Evolutionary conservation across 2,888 invertebrate genomes (phyloP), one percentile per base, ranked within the genome.

Genomic region (Meiosimyza platycephala): DNA sequence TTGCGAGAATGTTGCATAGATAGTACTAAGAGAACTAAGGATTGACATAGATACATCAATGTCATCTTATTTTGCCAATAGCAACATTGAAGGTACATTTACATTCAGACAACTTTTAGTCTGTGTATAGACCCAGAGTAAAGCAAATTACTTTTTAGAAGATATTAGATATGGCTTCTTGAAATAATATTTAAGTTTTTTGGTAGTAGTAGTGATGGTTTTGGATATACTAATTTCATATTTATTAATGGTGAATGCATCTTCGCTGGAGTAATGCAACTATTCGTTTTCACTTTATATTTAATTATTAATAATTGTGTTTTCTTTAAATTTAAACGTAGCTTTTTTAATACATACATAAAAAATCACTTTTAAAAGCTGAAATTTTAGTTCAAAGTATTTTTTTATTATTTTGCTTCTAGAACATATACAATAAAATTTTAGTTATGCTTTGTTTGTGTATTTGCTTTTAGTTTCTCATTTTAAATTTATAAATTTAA

Each of bases 401-500:
- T 68, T 67, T 57, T 16, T 62, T 71, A 57, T 55, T n/a, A 9
- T 66, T 66, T 71, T 71, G 50, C n/a, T 65, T 64, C 57, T 71
- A 64, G 28, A 71, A 71, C 65, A 71, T 64, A 55, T 72, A 65
- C 64, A 72, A 65, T 65, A 72, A 55, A 65, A 71, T 64, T 51
- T 65, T 28, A 52, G 59, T 69, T 73, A 15, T 57, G 9, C 57
- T 16, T 72, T 66, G 18, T 54, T 69, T 68, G 15, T 66, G 63
- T 73, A 75, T 71, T 75, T 76, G 76, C 67, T 72, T 76, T 76
- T 75, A 75, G 76, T 76, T 78, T 74, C 72, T 75, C 74, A 76
- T 75, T 75, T 74, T 75, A 72, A 74, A 75, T 75, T 69, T 65
- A 75, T 75, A 75, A 74, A 71, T 77, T 77, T 76, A 78, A 77